Conservation (phyloP, 2,113 vertebrate species). For the Catharus minimus region DNA sequence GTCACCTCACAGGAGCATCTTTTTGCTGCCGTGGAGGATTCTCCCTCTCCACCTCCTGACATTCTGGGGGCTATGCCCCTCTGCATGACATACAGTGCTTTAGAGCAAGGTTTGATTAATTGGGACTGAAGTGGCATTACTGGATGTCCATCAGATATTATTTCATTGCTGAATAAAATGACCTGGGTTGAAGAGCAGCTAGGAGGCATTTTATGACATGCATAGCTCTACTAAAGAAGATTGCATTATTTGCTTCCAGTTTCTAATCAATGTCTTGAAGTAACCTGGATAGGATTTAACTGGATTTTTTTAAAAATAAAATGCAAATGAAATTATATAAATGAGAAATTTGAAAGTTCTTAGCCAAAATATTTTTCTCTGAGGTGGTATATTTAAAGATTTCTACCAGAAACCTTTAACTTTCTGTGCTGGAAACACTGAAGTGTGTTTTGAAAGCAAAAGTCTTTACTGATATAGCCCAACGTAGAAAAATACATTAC, state of each 20-base stretch:
- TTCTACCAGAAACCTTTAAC: not conserved
- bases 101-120: not conserved
- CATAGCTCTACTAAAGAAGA: not conserved
- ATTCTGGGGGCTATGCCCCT: not conserved
- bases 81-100: not conserved
- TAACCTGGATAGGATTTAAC: not conserved
- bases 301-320: not conserved
- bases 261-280: not conserved
- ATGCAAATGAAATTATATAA: not conserved
- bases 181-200: not conserved
- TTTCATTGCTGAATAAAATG: conserved; percentile 2
- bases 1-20: not conserved
- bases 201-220: not conserved
- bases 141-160: not conserved
- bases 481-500: conserved; percentile 28
- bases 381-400: not conserved
- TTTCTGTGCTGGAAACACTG: not conserved
- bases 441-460: conserved; percentile 25
- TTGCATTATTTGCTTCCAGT: not conserved
- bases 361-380: conserved; percentile 14
- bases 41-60: not conserved
- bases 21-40: not conserved
- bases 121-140: not conserved
- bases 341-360: not conserved
- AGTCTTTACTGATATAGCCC: not conserved